Base-by-base conservation (phyloP, 2,888 invertebrate species). In the Iphiclides podalirius region DNA sequence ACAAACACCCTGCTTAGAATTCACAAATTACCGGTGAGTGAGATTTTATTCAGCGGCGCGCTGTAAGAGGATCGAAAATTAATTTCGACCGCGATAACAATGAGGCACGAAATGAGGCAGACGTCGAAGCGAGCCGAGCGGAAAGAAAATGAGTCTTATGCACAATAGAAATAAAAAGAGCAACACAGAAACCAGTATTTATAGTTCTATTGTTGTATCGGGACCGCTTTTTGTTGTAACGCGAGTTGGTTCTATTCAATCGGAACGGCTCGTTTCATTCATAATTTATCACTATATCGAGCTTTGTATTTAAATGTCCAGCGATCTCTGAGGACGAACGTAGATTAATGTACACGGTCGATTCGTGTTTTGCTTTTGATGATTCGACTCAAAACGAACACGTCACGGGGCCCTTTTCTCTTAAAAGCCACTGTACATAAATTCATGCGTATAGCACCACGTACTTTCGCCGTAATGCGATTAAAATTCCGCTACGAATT, bases 211-310 rank as follows among this genome's bases (percentile, higher is more conserved):
- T 85, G 84, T 85, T 77, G 67, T 59, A 69, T 31, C 60, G 72
- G 67, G 72, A 70, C 66, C 61, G 70, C 66, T 79, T 80, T 79
- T 79, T 80, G 76, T 76, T 76, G 72, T 70, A 70, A 77, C 78
- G 77, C 72, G 73, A 75, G 68, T 67, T 71, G 68, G 62, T 66
- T 67, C 74, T 68, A 72, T 72, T 66, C 67, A 69, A 67, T 68
- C 57, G 59, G 70, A 72, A 77, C 76, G 73, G 75, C 79, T 79
- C 31, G 76, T 76, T 79, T 72, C 77, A 79, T 83, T 83, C 75
- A 80, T 79, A 80, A 85, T 83, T 82, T 84, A 85, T 85, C 78
- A 81, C 76, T 79, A 63, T 74, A 78, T 78, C 71, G 70, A 69
- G 72, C 75, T 83, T 83, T 83, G 81, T 82, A 79, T 84, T 83